phyloP scores from a whole-genome alignment of 2,113 vertebrate genomes.

The Micromys minutus region DNA sequence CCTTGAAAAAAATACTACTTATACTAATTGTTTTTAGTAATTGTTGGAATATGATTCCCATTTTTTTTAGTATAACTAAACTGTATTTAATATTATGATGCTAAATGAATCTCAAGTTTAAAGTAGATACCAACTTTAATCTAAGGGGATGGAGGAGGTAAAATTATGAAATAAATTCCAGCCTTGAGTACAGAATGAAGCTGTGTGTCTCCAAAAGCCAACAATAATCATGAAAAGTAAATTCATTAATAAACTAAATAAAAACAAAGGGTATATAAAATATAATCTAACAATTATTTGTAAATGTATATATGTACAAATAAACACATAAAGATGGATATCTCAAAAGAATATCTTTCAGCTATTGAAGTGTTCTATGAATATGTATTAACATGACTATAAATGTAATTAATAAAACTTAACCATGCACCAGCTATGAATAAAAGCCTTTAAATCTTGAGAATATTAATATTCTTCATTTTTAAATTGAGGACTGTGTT shows the following conservation, averaged over 20 bases:
- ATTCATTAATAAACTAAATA: not conserved
- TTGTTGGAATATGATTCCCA: not conserved
- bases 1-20: not conserved
- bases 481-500: not conserved
- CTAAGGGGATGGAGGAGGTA: not conserved
- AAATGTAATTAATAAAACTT: not conserved
- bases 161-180: not conserved
- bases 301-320: not conserved
- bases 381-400: not conserved
- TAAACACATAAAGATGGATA: not conserved
- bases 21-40: not conserved
- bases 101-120: not conserved
- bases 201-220: not conserved
- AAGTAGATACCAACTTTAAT: not conserved
- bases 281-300: not conserved
- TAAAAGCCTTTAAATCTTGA: no score
- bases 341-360: not conserved
- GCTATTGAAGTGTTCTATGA: not conserved
- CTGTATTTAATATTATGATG: not conserved
- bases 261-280: not conserved
- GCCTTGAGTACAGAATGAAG: not conserved
- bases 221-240: not conserved
- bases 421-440: not conserved
- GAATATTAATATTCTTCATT: not conserved
- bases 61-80: not conserved